Evolutionary conservation across 2,888 invertebrate genomes (phyloP).

Genomic region (Nomada hirtipes): DNA sequence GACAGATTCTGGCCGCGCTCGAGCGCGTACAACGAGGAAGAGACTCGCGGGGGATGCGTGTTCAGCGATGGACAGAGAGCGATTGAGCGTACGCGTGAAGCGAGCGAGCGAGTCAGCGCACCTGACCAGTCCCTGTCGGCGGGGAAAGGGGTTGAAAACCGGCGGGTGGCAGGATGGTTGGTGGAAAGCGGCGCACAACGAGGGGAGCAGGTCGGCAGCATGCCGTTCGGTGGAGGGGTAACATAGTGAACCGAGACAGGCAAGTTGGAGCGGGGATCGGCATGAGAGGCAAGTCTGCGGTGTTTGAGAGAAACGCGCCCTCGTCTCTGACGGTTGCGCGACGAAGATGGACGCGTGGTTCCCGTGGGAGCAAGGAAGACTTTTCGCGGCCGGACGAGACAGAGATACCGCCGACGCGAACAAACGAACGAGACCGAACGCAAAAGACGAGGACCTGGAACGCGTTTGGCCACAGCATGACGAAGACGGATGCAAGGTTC

Average conservation of each 20-base stretch:
- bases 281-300: constrained; percentile 75
- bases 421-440: constrained; percentile 53
- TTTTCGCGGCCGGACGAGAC: constrained; percentile 50
- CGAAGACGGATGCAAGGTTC: constrained; percentile 64
- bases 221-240: constrained; percentile 45
- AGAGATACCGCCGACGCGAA: constrained; percentile 46
- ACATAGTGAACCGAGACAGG: constrained; percentile 65
- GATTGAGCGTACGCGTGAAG: constrained; percentile 61
- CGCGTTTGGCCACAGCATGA: constrained; percentile 51
- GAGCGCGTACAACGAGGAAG: constrained; percentile 68
- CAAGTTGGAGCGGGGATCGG: constrained; percentile 47
- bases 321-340: constrained; percentile 59
- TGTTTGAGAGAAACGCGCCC: constrained; percentile 69
- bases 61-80: constrained; percentile 72
- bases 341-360: constrained; percentile 56
- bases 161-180: constrained; percentile 59
- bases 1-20: constrained; percentile 69
- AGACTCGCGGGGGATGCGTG: constrained; percentile 74
- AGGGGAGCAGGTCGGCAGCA: constrained; percentile 44
- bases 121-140: constrained; percentile 64
- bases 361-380: constrained; percentile 63
- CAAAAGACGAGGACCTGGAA: constrained; percentile 49
- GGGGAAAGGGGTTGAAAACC: constrained; percentile 58
- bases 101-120: constrained; percentile 57
- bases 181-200: constrained; percentile 55